phyloP scores from a whole-genome alignment of 2,113 vertebrate genomes.

The Hemibagrus wyckioides region DNA sequence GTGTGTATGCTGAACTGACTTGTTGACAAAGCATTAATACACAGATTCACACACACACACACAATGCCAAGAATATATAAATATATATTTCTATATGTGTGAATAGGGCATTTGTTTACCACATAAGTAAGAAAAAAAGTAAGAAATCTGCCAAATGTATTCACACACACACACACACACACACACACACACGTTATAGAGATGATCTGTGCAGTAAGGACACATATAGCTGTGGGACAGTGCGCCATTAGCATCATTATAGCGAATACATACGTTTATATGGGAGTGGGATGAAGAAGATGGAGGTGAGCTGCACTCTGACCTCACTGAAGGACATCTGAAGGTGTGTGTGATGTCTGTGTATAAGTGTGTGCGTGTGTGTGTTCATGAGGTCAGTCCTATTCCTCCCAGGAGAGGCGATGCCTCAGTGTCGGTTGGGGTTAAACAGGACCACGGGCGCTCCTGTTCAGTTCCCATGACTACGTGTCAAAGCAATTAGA shows the following conservation, averaged over 20 bases:
- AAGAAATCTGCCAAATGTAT: not conserved
- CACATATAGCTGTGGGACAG: constrained; percentile 32
- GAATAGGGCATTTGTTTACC: too few species aligned
- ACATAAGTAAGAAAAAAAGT: too few species aligned
- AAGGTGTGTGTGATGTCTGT: constrained; percentile 18
- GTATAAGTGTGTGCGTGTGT: constrained; percentile 33
- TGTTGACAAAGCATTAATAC: not conserved
- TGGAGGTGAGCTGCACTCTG: constrained; percentile 13
- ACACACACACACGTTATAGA: constrained; percentile 1
- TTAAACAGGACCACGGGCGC: constrained; percentile 34
- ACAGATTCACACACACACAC: not conserved
- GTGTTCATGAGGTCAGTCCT: not conserved
- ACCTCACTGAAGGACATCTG: not conserved
- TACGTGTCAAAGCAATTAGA: not conserved
- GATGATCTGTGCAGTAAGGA: constrained; percentile 29
- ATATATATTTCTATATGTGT: too few species aligned
- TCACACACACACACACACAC: constrained; percentile 41
- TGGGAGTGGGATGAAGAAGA: constrained; percentile 9
- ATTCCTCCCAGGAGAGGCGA: constrained; percentile 17
- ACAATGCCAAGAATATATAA: too few species aligned
- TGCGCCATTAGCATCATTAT: constrained; percentile 5
- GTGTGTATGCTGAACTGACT: too few species aligned
- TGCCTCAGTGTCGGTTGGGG: constrained; percentile 14
- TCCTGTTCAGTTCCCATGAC: not conserved
- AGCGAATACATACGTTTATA: constrained; percentile 1